Conservation (phyloP, 2,888 invertebrate species). For the Eristalis tenax region DNA sequence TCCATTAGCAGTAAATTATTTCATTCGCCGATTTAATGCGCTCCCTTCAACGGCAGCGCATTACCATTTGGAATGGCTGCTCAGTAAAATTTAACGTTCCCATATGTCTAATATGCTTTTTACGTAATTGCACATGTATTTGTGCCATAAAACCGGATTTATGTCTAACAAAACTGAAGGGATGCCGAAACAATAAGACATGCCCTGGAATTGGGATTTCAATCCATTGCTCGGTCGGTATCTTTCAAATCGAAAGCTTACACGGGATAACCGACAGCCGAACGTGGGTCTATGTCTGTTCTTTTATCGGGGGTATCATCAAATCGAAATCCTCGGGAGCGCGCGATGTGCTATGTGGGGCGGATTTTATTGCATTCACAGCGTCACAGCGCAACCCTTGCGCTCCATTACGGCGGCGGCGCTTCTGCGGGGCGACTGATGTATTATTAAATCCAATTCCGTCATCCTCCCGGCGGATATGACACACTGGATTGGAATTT, state of each 20-base stretch:
- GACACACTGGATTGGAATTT: neutral
- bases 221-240: neutral
- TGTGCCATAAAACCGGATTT: conserved; percentile 26
- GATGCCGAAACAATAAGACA: conserved; percentile 7
- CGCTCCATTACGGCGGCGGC: neutral
- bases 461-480: neutral
- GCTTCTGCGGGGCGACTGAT: neutral
- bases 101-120: neutral
- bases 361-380: conserved; percentile 18
- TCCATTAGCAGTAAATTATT: neutral
- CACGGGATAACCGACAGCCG: neutral
- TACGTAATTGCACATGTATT: conserved; percentile 23
- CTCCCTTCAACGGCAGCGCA: neutral
- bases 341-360: neutral
- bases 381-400: neutral
- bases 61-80: neutral
- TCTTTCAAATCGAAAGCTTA: neutral
- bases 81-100: conserved; percentile 3
- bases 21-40: neutral
- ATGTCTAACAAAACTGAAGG: conserved; percentile 5
- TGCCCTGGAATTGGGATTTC: neutral
- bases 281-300: neutral
- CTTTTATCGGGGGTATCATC: conserved; percentile 8
- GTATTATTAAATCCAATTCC: conserved; percentile 31
- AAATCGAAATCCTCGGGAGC: conserved; percentile 16